phyloP scores from a whole-genome alignment of 2,113 vertebrate species.

The Laticauda colubrina region DNA sequence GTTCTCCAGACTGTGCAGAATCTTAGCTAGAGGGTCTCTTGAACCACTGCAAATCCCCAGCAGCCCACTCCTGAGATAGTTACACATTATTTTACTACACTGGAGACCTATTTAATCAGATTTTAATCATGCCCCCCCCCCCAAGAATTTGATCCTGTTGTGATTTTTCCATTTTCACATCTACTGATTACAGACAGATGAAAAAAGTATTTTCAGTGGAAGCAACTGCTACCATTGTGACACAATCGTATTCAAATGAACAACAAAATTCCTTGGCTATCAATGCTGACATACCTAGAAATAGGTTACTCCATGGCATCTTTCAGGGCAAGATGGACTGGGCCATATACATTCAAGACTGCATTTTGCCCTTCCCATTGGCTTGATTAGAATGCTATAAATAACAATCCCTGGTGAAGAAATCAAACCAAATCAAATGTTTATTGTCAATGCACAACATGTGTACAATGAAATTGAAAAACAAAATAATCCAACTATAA shows the following conservation, averaged over 20 bases:
- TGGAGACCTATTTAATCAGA: conserved; percentile 17
- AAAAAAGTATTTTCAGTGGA: conserved; percentile 21
- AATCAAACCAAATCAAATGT: background rate
- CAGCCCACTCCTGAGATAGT: no score
- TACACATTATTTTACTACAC: background rate
- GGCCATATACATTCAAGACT: background rate
- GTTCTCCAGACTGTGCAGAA: no score
- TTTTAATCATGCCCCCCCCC: background rate
- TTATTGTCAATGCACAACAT: no score
- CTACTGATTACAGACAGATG: conserved; percentile 10
- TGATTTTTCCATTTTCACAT: conserved; percentile 3
- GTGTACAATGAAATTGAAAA: no score
- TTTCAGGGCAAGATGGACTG: background rate
- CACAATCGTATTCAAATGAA: conserved; percentile 6
- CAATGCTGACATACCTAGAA: background rate
- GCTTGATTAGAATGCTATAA: background rate
- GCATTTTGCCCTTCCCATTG: background rate
- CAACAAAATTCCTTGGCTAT: background rate
- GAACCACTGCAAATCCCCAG: no score
- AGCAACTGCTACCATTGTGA: conserved; percentile 12
- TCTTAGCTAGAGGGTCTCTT: no score
- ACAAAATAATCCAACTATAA: background rate
- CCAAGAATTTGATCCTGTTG: background rate
- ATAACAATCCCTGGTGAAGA: background rate
- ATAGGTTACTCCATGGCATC: background rate